Conservation (phyloP, 2,888 invertebrate genomes). For the Carpatolechia fugitivella region DNA sequence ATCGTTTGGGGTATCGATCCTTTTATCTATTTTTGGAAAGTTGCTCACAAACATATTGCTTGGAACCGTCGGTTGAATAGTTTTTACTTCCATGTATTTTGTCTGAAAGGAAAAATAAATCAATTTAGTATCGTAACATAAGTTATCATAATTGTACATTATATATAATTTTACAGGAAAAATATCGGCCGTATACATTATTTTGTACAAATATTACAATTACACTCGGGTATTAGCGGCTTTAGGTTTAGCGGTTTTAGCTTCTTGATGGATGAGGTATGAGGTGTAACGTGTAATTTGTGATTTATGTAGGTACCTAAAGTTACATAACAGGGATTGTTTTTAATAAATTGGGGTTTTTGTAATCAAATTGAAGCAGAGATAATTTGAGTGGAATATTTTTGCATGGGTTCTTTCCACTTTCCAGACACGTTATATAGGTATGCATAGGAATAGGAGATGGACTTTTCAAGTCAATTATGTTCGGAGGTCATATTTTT, state of each 20-base stretch:
- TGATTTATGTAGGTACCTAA: no score
- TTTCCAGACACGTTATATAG: no score
- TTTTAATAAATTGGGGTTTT: no score
- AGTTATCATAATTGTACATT: not conserved
- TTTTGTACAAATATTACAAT: no score
- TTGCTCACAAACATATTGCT: conserved; percentile 54
- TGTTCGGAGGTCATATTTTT: not conserved
- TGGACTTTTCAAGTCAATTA: not conserved
- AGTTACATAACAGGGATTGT: no score
- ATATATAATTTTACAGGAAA: no score
- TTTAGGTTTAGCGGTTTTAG: no score
- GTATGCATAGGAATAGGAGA: not conserved
- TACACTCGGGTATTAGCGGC: no score
- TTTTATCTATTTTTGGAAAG: conserved; percentile 67
- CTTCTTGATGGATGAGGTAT: no score
- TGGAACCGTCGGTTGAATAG: conserved; percentile 59
- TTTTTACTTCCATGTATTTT: conserved; percentile 70
- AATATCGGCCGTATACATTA: no score
- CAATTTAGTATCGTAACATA: not conserved
- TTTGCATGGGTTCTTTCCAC: not conserved
- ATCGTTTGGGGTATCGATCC: conserved; percentile 57
- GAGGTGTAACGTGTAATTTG: no score
- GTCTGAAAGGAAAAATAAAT: conserved; percentile 56
- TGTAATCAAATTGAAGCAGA: no score
- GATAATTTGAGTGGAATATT: not conserved